phyloP scores from a whole-genome alignment of 2,888 invertebrate species.

The Formica aserva region DNA sequence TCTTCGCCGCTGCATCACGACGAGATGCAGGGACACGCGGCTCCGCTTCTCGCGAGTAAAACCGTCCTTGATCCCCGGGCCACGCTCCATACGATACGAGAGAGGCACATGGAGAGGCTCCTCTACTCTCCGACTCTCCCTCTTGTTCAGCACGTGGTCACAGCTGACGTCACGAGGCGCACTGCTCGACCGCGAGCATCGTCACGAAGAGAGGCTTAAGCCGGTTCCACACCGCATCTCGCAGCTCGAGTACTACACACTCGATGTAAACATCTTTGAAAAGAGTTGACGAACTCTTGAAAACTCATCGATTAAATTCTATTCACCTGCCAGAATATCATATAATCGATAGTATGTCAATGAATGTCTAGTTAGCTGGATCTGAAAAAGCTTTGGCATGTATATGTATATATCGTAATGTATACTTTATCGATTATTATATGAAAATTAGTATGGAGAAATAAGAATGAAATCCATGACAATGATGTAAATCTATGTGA shows the following conservation, averaged over 20 bases:
- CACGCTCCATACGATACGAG: conserved; percentile 81
- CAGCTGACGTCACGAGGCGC: conserved; percentile 79
- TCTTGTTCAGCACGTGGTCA: conserved; percentile 80
- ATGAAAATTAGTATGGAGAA: background rate
- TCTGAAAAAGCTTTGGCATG: background rate
- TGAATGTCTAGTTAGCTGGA: background rate
- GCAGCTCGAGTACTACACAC: background rate
- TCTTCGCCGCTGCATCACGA: conserved; percentile 64
- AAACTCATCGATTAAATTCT: background rate
- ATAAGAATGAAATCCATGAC: conserved; percentile 1
- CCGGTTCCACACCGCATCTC: conserved; percentile 53
- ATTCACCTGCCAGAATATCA: background rate
- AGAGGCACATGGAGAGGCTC: conserved; percentile 69
- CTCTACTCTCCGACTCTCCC: conserved; percentile 75
- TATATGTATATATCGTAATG: background rate
- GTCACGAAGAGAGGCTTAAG: conserved; percentile 75
- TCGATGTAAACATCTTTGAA: background rate
- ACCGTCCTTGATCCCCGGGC: conserved; percentile 85
- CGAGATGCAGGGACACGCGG: conserved; percentile 76
- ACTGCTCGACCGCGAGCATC: conserved; percentile 68
- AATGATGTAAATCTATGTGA: conserved; percentile 3
- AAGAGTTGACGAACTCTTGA: background rate
- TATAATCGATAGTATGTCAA: background rate
- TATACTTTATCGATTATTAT: background rate
- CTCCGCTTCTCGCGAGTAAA: conserved; percentile 81